phyloP scores from a whole-genome alignment of 1,140 invertebrate genomes.

The Oreohelix idahoensis region DNA sequence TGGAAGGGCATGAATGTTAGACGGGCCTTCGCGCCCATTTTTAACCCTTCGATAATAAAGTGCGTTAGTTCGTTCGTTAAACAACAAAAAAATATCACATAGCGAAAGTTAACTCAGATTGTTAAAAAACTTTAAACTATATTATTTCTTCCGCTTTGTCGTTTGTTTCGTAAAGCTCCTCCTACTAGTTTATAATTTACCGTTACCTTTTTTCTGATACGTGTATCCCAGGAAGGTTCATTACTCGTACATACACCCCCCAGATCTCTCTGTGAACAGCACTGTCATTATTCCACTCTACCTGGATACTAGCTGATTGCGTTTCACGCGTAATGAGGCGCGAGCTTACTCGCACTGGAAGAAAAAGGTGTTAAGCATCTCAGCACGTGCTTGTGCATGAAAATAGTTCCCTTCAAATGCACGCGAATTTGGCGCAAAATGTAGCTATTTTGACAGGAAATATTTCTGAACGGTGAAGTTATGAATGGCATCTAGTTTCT shows the following conservation, averaged over 20 bases:
- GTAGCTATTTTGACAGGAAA: not conserved
- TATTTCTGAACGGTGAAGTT: not conserved
- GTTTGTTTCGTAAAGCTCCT: not conserved
- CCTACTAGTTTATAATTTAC: not conserved
- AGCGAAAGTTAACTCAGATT: too few relatives aligned
- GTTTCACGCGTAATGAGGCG: constrained; percentile 3
- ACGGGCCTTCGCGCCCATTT: too few relatives aligned
- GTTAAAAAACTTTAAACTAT: not conserved
- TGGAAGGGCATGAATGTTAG: too few relatives aligned
- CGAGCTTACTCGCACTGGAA: not conserved
- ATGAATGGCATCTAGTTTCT: not conserved
- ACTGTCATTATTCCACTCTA: not conserved
- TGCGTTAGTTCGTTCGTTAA: too few relatives aligned
- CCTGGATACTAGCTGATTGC: constrained; percentile 2
- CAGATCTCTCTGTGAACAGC: not conserved
- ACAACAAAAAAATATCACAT: too few relatives aligned
- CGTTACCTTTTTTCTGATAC: not conserved
- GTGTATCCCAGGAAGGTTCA: not conserved
- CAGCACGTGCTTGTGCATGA: not conserved
- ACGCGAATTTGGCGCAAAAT: not conserved
- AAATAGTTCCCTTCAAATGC: not conserved
- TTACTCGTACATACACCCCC: not conserved
- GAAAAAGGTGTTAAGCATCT: not conserved
- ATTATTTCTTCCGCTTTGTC: not conserved
- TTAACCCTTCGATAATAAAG: too few relatives aligned